Conservation (phyloP, 2,113 vertebrate genomes). For the Tyrannus savana region DNA sequence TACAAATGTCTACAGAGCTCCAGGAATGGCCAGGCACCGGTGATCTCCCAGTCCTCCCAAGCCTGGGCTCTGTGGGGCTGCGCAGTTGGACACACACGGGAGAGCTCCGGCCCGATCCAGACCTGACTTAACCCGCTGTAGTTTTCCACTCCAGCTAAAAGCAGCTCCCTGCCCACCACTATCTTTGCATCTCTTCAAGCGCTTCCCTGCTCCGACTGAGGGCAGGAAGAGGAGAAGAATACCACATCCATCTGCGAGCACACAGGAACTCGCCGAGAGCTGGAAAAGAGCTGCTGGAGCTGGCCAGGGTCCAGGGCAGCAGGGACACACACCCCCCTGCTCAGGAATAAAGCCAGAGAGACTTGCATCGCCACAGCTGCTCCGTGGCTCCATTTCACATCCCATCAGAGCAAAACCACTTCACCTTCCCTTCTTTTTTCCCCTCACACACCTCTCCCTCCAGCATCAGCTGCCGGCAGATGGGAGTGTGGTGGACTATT, state of each 20-base stretch:
- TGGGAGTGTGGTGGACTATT: conserved; percentile 9
- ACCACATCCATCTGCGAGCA: background rate
- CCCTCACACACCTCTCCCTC: background rate
- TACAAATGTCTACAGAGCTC: background rate
- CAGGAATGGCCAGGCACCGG: background rate
- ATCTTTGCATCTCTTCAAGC: background rate
- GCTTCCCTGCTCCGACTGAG: background rate
- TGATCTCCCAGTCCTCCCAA: background rate
- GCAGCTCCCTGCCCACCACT: rapidly evolving
- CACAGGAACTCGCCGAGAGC: background rate
- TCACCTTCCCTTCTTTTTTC: background rate
- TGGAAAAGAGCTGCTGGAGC: background rate
- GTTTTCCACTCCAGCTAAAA: background rate
- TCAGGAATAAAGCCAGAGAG: background rate
- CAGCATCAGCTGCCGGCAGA: background rate
- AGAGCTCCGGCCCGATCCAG: rapidly evolving
- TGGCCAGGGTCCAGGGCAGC: background rate
- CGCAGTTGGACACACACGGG: background rate
- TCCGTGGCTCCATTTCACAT: rapidly evolving
- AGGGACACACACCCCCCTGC: background rate
- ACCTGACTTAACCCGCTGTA: rapidly evolving
- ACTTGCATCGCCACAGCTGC: rapidly evolving
- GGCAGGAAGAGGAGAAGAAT: background rate
- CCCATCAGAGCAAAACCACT: background rate
- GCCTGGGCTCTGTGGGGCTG: background rate